These are phyloP conservation scores for Dolichallabes microphthalmus DNA, from an alignment of 2,113 vertebrate species.

Conservation along the genomic window DNA sequence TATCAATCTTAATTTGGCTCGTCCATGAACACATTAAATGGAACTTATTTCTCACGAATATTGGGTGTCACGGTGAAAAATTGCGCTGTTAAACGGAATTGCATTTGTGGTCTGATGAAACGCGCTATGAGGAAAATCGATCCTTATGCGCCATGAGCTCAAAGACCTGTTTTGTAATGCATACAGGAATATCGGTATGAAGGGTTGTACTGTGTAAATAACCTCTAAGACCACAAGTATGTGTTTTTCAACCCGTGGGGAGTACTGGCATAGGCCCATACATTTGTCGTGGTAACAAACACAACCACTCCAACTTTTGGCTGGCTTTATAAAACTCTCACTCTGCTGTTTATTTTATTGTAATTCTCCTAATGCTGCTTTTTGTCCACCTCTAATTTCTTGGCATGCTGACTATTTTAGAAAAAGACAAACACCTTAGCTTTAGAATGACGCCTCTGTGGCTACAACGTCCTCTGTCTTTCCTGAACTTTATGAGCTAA, in stretches of 20 bases:
- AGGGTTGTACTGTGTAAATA: slow-evolving; percentile 28
- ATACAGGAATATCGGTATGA: slow-evolving; percentile 30
- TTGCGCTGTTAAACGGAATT: not conserved
- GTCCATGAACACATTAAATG: not conserved
- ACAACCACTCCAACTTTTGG: slow-evolving; percentile 39
- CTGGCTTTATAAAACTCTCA: slow-evolving; percentile 35
- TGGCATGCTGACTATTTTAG: slow-evolving; percentile 35
- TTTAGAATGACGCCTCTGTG: slow-evolving; percentile 13
- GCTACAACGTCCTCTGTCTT: slow-evolving; percentile 23
- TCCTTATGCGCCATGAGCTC: slow-evolving; percentile 9
- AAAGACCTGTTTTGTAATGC: slow-evolving; percentile 29
- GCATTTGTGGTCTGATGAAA: not conserved
- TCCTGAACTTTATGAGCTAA: slow-evolving; percentile 44
- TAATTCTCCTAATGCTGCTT: slow-evolving; percentile 44
- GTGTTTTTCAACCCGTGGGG: slow-evolving; percentile 17
- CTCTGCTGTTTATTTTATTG: slow-evolving; percentile 51
- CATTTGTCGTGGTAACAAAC: slow-evolving; percentile 43
- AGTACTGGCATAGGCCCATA: slow-evolving; percentile 27
- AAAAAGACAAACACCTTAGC: slow-evolving; percentile 45
- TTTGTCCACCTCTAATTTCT: slow-evolving; percentile 41
- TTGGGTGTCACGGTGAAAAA: slow-evolving; percentile 12
- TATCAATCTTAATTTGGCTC: slow-evolving; percentile 24
- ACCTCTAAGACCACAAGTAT: slow-evolving; percentile 13
- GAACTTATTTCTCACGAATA: not conserved
- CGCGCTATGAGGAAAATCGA: slow-evolving; percentile 13